Conservation (phyloP, 2,797 vertebrate genomes). For the Rhinoraja longicauda region DNA sequence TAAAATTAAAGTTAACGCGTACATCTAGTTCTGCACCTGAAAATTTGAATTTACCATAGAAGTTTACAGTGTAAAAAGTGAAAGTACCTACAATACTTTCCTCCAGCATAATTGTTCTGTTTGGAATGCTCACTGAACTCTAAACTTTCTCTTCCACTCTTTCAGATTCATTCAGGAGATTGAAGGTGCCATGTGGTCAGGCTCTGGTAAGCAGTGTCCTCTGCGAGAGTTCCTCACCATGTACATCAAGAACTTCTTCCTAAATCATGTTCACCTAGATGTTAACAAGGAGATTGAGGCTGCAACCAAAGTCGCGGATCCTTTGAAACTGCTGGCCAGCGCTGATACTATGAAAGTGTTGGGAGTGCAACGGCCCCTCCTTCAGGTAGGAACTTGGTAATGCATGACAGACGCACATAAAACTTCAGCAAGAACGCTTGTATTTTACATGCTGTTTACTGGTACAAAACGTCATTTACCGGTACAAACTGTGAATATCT, state of each 20-base stretch:
- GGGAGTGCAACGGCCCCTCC: conserved; percentile 82
- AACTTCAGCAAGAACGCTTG: not conserved
- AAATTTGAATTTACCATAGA: not conserved
- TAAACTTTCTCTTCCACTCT: conserved; percentile 38
- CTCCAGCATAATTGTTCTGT: not conserved
- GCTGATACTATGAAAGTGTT: conserved; percentile 94
- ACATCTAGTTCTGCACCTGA: not conserved
- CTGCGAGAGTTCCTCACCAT: conserved; percentile 87
- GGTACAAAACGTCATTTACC: no score
- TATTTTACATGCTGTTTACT: not conserved
- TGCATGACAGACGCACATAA: not conserved
- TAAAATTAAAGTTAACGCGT: not conserved
- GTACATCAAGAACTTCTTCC: conserved; percentile 96
- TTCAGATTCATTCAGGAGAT: conserved; percentile 92
- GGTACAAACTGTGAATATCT: no score
- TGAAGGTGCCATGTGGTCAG: conserved; percentile 78
- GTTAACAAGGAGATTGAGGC: conserved; percentile 94
- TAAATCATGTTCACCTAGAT: conserved; percentile 83
- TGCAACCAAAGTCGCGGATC: conserved; percentile 84
- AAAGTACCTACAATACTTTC: not conserved
- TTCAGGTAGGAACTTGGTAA: conserved; percentile 68
- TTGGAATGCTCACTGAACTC: not conserved
- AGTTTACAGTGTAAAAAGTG: not conserved
- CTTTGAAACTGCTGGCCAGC: conserved; percentile 82
- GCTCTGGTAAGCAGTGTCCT: conserved; percentile 86